Evolutionary conservation across 1,140 invertebrate genomes (phyloP).

Genomic region (Hyposmocoma kahamanoa): DNA sequence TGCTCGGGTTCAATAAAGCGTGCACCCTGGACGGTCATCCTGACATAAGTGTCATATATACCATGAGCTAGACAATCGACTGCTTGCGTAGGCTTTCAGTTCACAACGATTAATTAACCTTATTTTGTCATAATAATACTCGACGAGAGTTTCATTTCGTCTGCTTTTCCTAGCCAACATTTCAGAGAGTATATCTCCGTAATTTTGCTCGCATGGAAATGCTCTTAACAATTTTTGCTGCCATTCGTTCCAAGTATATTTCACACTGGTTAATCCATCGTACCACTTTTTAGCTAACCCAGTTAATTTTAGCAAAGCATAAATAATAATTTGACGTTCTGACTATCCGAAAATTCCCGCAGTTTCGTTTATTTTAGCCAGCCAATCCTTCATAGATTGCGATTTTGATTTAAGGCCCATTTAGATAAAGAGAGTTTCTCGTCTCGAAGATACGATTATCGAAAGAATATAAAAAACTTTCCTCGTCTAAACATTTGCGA

Average conservation of each 20-base stretch:
- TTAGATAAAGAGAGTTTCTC: no score
- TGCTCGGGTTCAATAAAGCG: background rate
- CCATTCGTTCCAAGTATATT: constrained; percentile 7
- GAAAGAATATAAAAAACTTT: no score
- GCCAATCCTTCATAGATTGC: constrained; percentile 10
- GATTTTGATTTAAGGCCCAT: no score
- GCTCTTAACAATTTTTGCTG: constrained; percentile 6
- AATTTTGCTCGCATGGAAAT: constrained; percentile 5
- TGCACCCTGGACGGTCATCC: constrained; percentile 3
- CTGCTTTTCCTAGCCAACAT: constrained; percentile 7
- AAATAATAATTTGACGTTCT: constrained; percentile 8
- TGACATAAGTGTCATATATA: constrained; percentile 4
- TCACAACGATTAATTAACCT: constrained; percentile 7
- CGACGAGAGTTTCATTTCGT: constrained; percentile 3
- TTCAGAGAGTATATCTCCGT: constrained; percentile 2
- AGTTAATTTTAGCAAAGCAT: background rate
- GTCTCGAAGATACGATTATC: no score
- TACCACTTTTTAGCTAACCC: constrained; percentile 9
- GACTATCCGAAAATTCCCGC: constrained; percentile 6
- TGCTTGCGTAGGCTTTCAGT: background rate
- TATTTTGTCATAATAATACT: constrained; percentile 11
- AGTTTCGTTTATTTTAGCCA: constrained; percentile 8
- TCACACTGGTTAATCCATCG: constrained; percentile 8
- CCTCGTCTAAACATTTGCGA: no score
- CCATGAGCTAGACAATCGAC: constrained; percentile 8